Evolutionary conservation across 2,797 vertebrate species (phyloP).

Genomic region (Gouania willdenowi): DNA sequence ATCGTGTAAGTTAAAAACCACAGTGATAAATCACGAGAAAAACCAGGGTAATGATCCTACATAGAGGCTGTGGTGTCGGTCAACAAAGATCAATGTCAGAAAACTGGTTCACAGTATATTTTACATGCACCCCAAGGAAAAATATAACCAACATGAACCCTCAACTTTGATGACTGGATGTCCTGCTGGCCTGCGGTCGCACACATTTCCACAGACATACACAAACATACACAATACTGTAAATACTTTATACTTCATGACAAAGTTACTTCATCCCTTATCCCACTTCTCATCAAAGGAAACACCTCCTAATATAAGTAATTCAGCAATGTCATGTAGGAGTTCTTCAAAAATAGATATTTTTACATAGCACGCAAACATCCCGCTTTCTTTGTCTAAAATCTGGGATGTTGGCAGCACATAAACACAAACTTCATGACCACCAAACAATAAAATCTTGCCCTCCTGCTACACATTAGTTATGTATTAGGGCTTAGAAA

Average conservation of each 20-base stretch:
- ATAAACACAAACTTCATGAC: slow-evolving; percentile 48
- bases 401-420: slow-evolving; percentile 51
- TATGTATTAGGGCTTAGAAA: slow-evolving; percentile 51
- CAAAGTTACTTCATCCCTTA: slow-evolving; percentile 14
- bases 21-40: slow-evolving; percentile 55
- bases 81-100: slow-evolving; percentile 35
- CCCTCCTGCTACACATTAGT: slow-evolving; percentile 60
- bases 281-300: slow-evolving; percentile 36
- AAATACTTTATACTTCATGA: slow-evolving; percentile 27
- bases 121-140: slow-evolving; percentile 65
- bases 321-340: slow-evolving; percentile 46
- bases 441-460: slow-evolving; percentile 25
- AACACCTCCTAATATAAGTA: slow-evolving; percentile 35
- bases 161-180: slow-evolving; percentile 23
- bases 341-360: slow-evolving; percentile 68
- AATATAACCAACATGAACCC: slow-evolving; percentile 56
- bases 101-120: slow-evolving; percentile 56
- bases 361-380: slow-evolving; percentile 52
- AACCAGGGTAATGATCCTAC: slow-evolving; percentile 37
- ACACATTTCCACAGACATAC: slow-evolving; percentile 7
- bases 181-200: slow-evolving; percentile 12
- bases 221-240: slow-evolving; percentile 26
- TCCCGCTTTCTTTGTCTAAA: slow-evolving; percentile 35
- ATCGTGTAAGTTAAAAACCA: slow-evolving; percentile 42
- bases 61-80: slow-evolving; percentile 41